phyloP scores from a whole-genome alignment of 2,113 vertebrate genomes.

The Myotis davidii region DNA sequence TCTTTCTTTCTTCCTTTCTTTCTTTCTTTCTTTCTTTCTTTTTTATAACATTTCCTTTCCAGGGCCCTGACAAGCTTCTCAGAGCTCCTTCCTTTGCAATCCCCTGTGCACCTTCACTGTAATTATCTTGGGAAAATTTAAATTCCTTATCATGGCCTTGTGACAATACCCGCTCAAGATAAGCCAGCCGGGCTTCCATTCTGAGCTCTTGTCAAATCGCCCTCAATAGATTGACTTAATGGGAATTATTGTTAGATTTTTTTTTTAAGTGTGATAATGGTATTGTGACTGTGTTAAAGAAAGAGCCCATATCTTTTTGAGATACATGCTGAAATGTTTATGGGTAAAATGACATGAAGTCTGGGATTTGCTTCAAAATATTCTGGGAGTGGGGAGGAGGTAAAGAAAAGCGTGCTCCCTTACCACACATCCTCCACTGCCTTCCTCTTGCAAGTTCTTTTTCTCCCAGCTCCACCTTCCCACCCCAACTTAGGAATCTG shows the following conservation, averaged over 20 bases:
- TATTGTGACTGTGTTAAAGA: constrained; percentile 41
- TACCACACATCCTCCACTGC: background rate
- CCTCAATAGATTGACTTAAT: constrained; percentile 39
- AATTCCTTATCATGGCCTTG: constrained; percentile 59
- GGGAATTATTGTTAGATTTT: constrained; percentile 43
- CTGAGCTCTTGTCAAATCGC: constrained; percentile 49
- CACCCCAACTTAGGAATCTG: background rate
- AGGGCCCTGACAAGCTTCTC: background rate
- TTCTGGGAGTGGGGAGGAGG: background rate
- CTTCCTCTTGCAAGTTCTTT: background rate
- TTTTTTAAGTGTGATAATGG: background rate
- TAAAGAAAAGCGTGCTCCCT: background rate
- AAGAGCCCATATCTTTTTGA: constrained; percentile 60
- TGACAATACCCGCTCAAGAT: constrained; percentile 30
- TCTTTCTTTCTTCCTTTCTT: background rate
- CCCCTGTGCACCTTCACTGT: background rate
- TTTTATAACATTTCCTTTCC: constrained; percentile 53
- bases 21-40: background rate
- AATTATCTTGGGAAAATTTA: constrained; percentile 65
- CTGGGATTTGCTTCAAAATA: constrained; percentile 51
- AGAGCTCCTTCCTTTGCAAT: constrained; percentile 49
- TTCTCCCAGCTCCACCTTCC: background rate
- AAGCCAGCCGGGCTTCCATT: background rate
- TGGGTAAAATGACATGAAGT: constrained; percentile 16
- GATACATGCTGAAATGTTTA: constrained; percentile 54